phyloP scores from a whole-genome alignment of 1,140 invertebrate species.

The Lanistes nyassanus region DNA sequence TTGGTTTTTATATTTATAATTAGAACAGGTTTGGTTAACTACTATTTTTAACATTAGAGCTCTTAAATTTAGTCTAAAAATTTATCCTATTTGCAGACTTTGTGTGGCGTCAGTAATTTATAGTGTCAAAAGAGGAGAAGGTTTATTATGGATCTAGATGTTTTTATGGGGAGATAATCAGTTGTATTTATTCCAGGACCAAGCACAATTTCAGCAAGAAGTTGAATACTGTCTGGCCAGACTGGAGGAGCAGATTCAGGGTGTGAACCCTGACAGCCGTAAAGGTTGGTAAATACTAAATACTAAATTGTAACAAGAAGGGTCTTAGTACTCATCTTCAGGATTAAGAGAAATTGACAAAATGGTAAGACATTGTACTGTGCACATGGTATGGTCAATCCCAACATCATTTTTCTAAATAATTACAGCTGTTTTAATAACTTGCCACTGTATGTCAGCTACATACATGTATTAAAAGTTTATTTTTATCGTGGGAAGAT shows the following conservation, averaged over 20 bases:
- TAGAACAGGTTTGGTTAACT: not conserved
- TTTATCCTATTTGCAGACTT: not conserved
- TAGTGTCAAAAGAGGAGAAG: too few species aligned
- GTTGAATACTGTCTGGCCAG: constrained; percentile 46
- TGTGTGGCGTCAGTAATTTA: too few species aligned
- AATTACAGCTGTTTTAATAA: too few species aligned
- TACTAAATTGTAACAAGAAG: not conserved
- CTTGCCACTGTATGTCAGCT: too few species aligned
- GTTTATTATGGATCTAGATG: too few species aligned
- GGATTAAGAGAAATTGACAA: too few species aligned
- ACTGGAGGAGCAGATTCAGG: constrained; percentile 38
- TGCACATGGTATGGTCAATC: too few species aligned
- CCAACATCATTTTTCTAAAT: too few species aligned
- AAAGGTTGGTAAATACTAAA: constrained; percentile 29
- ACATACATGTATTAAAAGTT: too few species aligned
- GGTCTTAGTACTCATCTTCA: too few species aligned
- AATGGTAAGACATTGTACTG: too few species aligned
- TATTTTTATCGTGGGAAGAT: too few species aligned
- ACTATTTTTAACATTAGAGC: not conserved
- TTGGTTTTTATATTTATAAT: not conserved
- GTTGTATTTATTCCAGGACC: not conserved
- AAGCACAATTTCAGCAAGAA: constrained; percentile 42
- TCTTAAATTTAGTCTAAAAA: not conserved
- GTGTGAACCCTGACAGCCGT: constrained; percentile 34
- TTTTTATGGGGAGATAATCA: not conserved